Percentiles rank a stretch among this genome's conserved stretches.
These are phyloP conservation scores for Drosophila melanosoma DNA, from an alignment of 2,888 invertebrate species.

Conservation along the genomic window DNA sequence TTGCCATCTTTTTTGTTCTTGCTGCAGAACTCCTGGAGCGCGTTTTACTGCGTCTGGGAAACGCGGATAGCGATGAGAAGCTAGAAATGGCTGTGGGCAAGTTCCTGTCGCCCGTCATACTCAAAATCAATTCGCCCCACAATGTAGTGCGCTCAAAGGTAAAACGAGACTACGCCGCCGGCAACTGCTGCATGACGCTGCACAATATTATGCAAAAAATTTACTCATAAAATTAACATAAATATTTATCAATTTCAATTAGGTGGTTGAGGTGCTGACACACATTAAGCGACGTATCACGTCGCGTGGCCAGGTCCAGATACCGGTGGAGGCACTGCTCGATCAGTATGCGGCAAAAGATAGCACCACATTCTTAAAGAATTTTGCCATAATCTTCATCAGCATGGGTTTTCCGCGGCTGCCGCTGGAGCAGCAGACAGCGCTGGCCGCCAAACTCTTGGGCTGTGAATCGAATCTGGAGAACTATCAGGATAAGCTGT, in stretches of 20 bases:
- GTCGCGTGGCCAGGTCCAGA: conserved; percentile 92
- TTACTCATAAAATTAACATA: conserved; percentile 6
- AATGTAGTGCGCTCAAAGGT: conserved; percentile 91
- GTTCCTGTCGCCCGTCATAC: conserved; percentile 94
- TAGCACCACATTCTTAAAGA: conserved; percentile 91
- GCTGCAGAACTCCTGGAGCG: conserved; percentile 92
- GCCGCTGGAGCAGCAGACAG: conserved; percentile 90
- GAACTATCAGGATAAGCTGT: conserved; percentile 93
- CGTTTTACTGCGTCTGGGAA: conserved; percentile 94
- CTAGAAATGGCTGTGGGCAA: conserved; percentile 91
- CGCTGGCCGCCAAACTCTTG: conserved; percentile 90
- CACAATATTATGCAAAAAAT: conserved; percentile 33
- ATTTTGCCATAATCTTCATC: conserved; percentile 97
- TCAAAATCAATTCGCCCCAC: conserved; percentile 95
- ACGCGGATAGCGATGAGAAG: conserved; percentile 95
- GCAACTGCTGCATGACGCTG: conserved; percentile 42
- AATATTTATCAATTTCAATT: conserved; percentile 1
- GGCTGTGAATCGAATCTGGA: conserved; percentile 92
- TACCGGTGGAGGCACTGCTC: conserved; percentile 94
- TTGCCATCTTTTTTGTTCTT: conserved; percentile 25
- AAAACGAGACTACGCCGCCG: conserved; percentile 18
- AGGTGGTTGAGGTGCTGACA: conserved; percentile 96
- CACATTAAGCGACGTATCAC: conserved; percentile 96
- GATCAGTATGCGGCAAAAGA: conserved; percentile 90
- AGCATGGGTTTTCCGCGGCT: conserved; percentile 95